phyloP scores from a whole-genome alignment of 2,797 vertebrate genomes.

The Mergus octosetaceus region DNA sequence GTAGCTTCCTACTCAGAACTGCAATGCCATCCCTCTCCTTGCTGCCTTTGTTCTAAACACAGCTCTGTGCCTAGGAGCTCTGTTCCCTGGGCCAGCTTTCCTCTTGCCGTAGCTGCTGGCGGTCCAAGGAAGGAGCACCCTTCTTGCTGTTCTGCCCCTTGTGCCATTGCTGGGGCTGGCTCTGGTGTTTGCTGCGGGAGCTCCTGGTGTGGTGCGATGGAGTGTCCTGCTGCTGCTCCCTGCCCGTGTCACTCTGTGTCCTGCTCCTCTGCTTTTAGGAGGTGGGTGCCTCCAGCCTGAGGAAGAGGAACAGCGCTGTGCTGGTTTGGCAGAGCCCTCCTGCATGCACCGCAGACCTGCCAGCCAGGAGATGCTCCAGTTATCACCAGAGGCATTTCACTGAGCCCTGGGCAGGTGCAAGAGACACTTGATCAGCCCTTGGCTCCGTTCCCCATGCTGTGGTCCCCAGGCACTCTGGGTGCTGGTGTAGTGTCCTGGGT shows the following conservation, averaged over 20 bases:
- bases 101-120: accelerated
- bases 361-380: accelerated
- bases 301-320: not conserved
- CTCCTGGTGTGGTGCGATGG: not conserved
- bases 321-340: no score
- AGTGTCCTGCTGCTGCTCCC: not conserved
- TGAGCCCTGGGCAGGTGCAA: not conserved
- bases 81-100: not conserved
- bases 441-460: accelerated
- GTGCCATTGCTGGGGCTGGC: accelerated
- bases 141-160: accelerated
- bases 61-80: accelerated
- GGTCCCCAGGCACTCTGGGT: not conserved
- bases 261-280: not conserved
- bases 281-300: accelerated
- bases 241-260: not conserved
- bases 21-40: not conserved
- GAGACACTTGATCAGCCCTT: accelerated
- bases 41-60: accelerated
- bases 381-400: not conserved
- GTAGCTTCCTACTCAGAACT: accelerated
- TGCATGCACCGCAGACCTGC: not conserved
- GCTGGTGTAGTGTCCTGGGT: not conserved
- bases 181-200: not conserved
- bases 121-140: not conserved